These are phyloP conservation scores for Tringa solitaria DNA, from an alignment of 2,113 vertebrate species.

Conservation along the genomic window DNA sequence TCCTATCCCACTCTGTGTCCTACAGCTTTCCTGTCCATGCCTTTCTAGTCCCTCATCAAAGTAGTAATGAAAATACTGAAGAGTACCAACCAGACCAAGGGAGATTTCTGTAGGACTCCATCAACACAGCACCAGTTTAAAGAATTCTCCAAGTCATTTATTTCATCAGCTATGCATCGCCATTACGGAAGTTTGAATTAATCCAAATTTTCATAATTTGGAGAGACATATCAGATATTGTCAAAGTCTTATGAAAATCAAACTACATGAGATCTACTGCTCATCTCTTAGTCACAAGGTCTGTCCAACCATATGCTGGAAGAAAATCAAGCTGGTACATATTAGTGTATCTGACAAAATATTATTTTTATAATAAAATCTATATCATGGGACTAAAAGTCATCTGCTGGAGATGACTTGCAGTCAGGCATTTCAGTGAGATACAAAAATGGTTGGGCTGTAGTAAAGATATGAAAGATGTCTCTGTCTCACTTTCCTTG, in stretches of 20 bases:
- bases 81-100: background rate
- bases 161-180: background rate
- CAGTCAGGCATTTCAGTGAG: background rate
- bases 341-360: background rate
- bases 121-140: fast-evolving
- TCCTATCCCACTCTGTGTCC: background rate
- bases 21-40: background rate
- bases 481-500: background rate
- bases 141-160: background rate
- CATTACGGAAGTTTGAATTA: background rate
- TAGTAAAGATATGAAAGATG: background rate
- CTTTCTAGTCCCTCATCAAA: background rate
- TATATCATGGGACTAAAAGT: background rate
- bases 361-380: background rate
- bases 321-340: background rate
- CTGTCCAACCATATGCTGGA: background rate
- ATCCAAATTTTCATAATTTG: background rate
- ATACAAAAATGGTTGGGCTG: background rate
- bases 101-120: background rate
- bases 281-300: background rate
- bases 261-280: background rate
- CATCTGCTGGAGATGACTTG: background rate
- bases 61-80: background rate
- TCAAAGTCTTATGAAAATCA: background rate
- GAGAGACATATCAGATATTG: background rate